Base-by-base conservation (phyloP, 2,888 invertebrate species). In the Deilephila elpenor region DNA sequence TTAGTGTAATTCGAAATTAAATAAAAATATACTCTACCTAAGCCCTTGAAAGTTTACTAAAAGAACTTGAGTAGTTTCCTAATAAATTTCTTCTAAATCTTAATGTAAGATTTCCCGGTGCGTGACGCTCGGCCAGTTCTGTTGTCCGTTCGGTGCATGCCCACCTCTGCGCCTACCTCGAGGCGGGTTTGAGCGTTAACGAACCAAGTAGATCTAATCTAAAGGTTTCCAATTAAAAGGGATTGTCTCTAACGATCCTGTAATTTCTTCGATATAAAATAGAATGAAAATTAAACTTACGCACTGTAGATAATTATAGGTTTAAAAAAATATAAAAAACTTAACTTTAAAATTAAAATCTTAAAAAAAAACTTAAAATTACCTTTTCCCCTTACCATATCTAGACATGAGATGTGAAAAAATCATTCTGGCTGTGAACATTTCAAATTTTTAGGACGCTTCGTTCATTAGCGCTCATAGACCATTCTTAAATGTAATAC, bases 391-490 rank as follows among this genome's bases (percentile, higher is more conserved):
- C 88, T 88, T 91, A 91, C 88, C 93, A 93, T 93, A 93, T 93
- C 91, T 93, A 91, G 89, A 90, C 90, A 88, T 86, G 90, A 90
- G 90, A 86, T 90, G 91, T 88, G 88, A 67, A 86, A 89, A 89
- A 93, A 94, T 94, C 94, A 94, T 94, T 92, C 94, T 91, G 94
- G 94, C 94, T 94, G 94, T 94, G 94, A 94, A 87, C 86, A 88
- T 85, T 90, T 92, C 87, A 88, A 86, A 82, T 89, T 85, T 76
- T 90, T 92, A 92, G 91, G 91, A 89, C 81, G 88, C 88, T 86
- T 88, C 84, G 80, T 76, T 84, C 81, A 82, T 84, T 80, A 79
- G 83, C 83, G 77, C 75, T 76, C 74, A 76, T 74, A 78, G 82
- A 78, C 74, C 74, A 79, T 74, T 78, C 76, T 76, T 67, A 70